Percentiles rank a stretch among this genome's conserved stretches.
Evolutionary conservation across 2,888 invertebrate genomes (phyloP).

Genomic region (Orthosia incerta): DNA sequence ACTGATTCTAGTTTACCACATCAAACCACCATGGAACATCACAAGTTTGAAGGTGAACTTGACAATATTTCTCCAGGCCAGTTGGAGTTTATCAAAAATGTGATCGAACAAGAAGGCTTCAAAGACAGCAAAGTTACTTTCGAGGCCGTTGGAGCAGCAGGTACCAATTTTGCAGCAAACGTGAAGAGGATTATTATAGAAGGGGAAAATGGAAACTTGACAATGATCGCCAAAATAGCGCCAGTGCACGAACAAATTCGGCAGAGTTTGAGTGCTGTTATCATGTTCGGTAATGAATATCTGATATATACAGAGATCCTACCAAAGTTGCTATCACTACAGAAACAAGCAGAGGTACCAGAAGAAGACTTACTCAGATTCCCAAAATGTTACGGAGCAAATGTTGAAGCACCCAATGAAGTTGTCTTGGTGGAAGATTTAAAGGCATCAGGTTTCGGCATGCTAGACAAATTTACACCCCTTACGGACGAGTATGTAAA

Average conservation of each 20-base stretch:
- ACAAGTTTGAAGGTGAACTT: constrained; percentile 71
- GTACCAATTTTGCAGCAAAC: constrained; percentile 72
- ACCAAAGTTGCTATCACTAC: constrained; percentile 71
- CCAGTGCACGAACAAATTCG: constrained; percentile 63
- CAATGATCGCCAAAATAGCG: constrained; percentile 77
- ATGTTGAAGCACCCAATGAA: constrained; percentile 70
- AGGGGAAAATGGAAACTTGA: constrained; percentile 60
- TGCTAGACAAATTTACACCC: constrained; percentile 72
- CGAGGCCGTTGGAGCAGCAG: constrained; percentile 68
- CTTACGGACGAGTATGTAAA: constrained; percentile 70
- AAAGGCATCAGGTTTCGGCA: constrained; percentile 64
- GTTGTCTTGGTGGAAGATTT: constrained; percentile 78
- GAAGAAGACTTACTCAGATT: constrained; percentile 68
- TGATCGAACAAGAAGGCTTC: constrained; percentile 70
- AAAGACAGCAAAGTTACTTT: constrained; percentile 68
- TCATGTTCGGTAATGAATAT: constrained; percentile 73
- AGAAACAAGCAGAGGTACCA: constrained; percentile 69
- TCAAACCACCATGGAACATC: constrained; percentile 59
- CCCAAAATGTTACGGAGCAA: constrained; percentile 73
- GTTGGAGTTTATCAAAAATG: constrained; percentile 70
- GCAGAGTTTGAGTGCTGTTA: constrained; percentile 34
- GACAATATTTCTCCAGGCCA: constrained; percentile 66
- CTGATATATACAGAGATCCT: constrained; percentile 72
- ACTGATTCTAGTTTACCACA: neutral
- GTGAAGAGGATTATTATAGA: constrained; percentile 68